These are phyloP conservation scores for Candoia aspera DNA, from an alignment of 2,113 vertebrate genomes.

Conservation along the genomic window DNA sequence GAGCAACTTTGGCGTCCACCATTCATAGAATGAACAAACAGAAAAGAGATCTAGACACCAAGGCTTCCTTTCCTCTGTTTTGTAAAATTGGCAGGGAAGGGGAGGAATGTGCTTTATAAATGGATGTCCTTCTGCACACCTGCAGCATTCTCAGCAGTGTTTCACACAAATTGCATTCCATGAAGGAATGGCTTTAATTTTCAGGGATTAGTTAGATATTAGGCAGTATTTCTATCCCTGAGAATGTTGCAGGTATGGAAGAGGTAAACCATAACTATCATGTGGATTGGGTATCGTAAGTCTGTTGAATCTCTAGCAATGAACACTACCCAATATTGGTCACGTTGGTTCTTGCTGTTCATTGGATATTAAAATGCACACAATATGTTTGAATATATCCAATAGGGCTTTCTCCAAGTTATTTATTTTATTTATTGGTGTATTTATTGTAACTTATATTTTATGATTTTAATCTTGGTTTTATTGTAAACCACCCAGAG, in stretches of 20 bases:
- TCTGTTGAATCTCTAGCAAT: neutral
- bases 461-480: too few relatives aligned
- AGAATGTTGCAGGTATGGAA: too few relatives aligned
- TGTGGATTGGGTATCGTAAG: too few relatives aligned
- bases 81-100: slow-evolving; percentile 14
- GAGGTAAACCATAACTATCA: too few relatives aligned
- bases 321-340: neutral
- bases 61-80: slow-evolving; percentile 33
- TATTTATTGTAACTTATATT: too few relatives aligned
- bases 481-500: too few relatives aligned
- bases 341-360: neutral
- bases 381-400: neutral
- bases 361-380: neutral
- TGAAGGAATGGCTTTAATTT: slow-evolving; percentile 52
- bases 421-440: too few relatives aligned
- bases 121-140: neutral
- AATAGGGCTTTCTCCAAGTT: neutral
- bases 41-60: slow-evolving; percentile 61
- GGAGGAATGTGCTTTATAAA: slow-evolving; percentile 44
- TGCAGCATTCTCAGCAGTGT: slow-evolving; percentile 5
- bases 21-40: slow-evolving; percentile 52
- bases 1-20: slow-evolving; percentile 35
- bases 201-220: slow-evolving; percentile 53
- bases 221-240: neutral
- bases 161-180: slow-evolving; percentile 48